Evolutionary conservation across 2,888 invertebrate species (phyloP), one percentile per base, ranked within the genome.

Genomic region (Thalpophila matura): DNA sequence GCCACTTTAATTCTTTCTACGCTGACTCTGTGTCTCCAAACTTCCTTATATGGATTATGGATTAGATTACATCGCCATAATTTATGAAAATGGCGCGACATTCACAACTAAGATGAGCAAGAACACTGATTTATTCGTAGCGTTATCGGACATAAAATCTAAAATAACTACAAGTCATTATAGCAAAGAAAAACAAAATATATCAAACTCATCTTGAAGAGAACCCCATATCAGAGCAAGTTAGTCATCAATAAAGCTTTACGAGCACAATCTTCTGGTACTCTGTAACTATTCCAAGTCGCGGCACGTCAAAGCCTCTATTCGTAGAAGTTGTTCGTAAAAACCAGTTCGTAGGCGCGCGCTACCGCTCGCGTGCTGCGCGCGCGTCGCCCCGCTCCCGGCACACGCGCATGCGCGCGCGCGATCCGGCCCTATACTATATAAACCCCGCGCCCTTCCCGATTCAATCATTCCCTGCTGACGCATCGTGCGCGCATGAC

Each of bases 251-350:
- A 89, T 87, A 88, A 89, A 84, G 84, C 84, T 88, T 86, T 86
- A 86, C 79, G 78, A 83, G 83, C 81, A 80, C 82, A 87, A 88
- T 87, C 86, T 85, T 65, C 68, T 64, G 9, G 56, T 68, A 83
- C 62, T 80, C 65, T 73, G 66, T 70, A 80, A 85, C 82, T 82
- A 87, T 88, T 86, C 86, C 81, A 85, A 87, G 86, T 86, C 84
- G 87, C 92, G 91, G 92, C 87, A 85, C 87, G 89, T 91, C 93
- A 94, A 94, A 94, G 93, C 86, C 82, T 86, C 87, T 89, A 86
- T 92, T 92, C 93, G 90, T 92, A 92, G 94, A 92, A 93, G 87
- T 88, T 82, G 87, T 88, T 84, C 76, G 87, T 90, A 90, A 89
- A 90, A 93, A 92, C 93, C 85, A 89, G 92, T 91, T 86, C 81